A percentile compares a stretch with the other conserved stretches of the same genome.
phyloP scores from a whole-genome alignment of 2,113 vertebrate genomes.

The cattle (Bos taurus) region DNA sequence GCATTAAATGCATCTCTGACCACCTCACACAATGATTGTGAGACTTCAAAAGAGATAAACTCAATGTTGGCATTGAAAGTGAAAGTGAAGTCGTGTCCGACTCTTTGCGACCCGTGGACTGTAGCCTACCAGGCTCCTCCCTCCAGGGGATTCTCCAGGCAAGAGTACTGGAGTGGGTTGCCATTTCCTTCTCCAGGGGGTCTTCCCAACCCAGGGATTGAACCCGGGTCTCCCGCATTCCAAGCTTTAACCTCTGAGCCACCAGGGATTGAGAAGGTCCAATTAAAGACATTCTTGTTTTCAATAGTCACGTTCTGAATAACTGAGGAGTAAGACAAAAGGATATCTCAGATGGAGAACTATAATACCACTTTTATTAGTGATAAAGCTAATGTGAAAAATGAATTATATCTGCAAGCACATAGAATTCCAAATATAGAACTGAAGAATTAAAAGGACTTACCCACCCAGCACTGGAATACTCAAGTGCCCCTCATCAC shows the following conservation, averaged over 20 bases:
- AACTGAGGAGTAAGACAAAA: neutral
- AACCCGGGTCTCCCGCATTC: too few species aligned
- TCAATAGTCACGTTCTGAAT: neutral
- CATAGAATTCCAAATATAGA: neutral
- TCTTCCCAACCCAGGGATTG: too few species aligned
- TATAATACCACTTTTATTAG: neutral
- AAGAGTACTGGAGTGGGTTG: too few species aligned
- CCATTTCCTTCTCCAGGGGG: too few species aligned
- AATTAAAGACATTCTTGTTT: neutral
- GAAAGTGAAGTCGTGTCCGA: too few species aligned
- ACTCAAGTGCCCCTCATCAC: neutral
- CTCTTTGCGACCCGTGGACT: too few species aligned
- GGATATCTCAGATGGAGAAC: neutral
- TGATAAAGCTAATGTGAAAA: neutral
- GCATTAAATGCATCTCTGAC: neutral
- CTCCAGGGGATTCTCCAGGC: too few species aligned
- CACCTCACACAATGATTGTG: neutral
- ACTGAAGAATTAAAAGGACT: neutral
- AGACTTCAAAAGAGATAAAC: neutral
- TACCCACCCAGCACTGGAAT: neutral
- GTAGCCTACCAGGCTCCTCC: too few species aligned
- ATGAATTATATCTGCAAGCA: neutral
- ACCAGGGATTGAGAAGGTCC: neutral
- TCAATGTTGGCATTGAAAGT: neutral
- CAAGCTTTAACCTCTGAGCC: too few species aligned